Evolutionary conservation across 2,113 vertebrate species (phyloP).

Genomic region (Dasyurus viverrinus): DNA sequence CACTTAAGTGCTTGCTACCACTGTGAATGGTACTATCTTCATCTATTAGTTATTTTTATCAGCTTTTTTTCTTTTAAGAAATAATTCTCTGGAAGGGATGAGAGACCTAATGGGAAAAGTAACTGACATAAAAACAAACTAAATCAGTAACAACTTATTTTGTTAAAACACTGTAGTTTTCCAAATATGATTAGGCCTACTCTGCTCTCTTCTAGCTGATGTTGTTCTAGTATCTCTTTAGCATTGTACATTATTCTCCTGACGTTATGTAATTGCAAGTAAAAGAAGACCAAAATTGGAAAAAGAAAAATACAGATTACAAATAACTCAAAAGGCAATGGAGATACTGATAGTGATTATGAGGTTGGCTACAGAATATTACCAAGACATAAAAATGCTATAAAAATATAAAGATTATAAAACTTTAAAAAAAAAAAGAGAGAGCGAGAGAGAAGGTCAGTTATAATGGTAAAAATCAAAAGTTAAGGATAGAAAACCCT

Average conservation of each 20-base stretch:
- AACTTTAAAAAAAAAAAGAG: background rate
- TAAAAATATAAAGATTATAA: background rate
- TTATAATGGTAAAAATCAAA: background rate
- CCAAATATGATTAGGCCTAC: background rate
- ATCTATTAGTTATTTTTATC: background rate
- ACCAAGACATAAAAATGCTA: background rate
- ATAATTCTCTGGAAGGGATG: background rate
- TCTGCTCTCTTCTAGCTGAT: background rate
- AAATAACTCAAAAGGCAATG: background rate
- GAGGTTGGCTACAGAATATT: background rate
- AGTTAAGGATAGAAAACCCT: background rate
- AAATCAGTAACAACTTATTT: background rate
- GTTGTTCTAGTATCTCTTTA: background rate
- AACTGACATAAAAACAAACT: background rate
- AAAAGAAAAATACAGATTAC: background rate
- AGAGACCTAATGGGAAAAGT: background rate
- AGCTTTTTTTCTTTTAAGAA: background rate
- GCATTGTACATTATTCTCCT: background rate
- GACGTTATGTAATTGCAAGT: background rate
- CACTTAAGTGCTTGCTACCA: background rate
- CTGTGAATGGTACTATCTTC: background rate
- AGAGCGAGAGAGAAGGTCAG: background rate
- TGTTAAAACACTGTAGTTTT: background rate
- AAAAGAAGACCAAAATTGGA: background rate
- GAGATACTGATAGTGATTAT: background rate